Percentiles rank a stretch among this genome's conserved stretches.
Evolutionary conservation across 2,113 vertebrate genomes (phyloP).

Genomic region (Glaucomys volans): DNA sequence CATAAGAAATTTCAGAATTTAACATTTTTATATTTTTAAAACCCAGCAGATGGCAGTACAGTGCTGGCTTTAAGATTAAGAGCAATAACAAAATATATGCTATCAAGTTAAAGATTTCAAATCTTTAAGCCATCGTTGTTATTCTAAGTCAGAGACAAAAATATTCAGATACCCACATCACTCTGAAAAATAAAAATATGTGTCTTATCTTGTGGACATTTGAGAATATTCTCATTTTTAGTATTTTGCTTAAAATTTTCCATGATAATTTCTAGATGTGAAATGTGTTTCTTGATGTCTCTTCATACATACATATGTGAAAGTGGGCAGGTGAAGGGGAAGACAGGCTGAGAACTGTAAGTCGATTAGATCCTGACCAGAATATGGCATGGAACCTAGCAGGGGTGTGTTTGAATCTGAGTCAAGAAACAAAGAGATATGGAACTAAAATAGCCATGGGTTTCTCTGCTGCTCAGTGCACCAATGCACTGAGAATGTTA

Average conservation of each 20-base stretch:
- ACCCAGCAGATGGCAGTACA: conserved; percentile 87
- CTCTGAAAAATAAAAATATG: not conserved
- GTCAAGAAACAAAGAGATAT: not conserved
- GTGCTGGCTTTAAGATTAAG: conserved; percentile 76
- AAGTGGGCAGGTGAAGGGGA: not conserved
- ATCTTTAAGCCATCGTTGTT: not conserved
- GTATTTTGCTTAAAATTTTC: not conserved
- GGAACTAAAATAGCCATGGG: not conserved
- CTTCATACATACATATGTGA: not conserved
- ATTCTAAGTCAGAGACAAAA: not conserved
- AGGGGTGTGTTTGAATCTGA: not conserved
- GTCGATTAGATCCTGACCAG: not conserved
- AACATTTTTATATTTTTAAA: conserved; percentile 66
- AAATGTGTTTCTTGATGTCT: not conserved
- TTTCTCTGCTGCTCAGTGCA: not conserved
- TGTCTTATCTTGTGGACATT: not conserved
- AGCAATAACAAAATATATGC: not conserved
- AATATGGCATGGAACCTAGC: not conserved
- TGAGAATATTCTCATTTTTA: not conserved
- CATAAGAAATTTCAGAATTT: conserved; percentile 6
- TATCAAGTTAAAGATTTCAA: not conserved
- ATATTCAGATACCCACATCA: not conserved
- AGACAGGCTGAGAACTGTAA: not conserved
- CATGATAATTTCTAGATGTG: not conserved
- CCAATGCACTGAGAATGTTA: not conserved